These are phyloP conservation scores for Sarcophilus harrisii DNA, from an alignment of 2,797 vertebrate genomes.

Conservation along the genomic window DNA sequence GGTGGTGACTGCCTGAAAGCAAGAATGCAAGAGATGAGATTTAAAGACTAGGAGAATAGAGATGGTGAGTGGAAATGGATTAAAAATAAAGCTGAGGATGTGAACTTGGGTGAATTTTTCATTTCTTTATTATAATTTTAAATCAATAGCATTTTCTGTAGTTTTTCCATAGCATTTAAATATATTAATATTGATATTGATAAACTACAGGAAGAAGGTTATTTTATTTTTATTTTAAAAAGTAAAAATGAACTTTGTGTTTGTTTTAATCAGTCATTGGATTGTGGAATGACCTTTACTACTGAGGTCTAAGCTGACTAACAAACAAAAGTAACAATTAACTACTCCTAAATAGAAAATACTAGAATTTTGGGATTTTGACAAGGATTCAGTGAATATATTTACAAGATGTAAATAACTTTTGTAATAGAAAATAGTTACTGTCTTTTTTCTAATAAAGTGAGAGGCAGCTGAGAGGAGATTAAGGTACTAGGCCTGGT, in stretches of 20 bases:
- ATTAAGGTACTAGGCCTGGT: not conserved
- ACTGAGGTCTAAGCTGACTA: not conserved
- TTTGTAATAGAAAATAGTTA: not conserved
- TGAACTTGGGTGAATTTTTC: not conserved
- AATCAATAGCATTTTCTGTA: not conserved
- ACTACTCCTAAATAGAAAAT: not conserved
- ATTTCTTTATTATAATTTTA: not conserved
- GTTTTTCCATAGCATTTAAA: not conserved
- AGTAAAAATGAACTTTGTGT: not conserved
- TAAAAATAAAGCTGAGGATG: not conserved
- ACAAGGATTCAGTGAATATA: not conserved
- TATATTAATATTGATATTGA: not conserved
- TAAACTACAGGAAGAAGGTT: not conserved
- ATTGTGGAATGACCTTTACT: not conserved
- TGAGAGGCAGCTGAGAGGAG: not conserved
- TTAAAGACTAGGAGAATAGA: not conserved
- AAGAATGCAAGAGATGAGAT: not conserved
- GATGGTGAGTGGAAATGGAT: not conserved
- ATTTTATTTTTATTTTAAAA: not conserved
- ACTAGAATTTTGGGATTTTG: not conserved
- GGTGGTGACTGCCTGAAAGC: not conserved
- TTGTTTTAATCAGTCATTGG: not conserved
- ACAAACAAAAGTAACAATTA: not conserved
- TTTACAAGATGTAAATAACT: not conserved
- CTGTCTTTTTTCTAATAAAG: not conserved